Evolutionary conservation across 2,888 invertebrate species (phyloP).

Genomic region (Plagiodera versicolora): DNA sequence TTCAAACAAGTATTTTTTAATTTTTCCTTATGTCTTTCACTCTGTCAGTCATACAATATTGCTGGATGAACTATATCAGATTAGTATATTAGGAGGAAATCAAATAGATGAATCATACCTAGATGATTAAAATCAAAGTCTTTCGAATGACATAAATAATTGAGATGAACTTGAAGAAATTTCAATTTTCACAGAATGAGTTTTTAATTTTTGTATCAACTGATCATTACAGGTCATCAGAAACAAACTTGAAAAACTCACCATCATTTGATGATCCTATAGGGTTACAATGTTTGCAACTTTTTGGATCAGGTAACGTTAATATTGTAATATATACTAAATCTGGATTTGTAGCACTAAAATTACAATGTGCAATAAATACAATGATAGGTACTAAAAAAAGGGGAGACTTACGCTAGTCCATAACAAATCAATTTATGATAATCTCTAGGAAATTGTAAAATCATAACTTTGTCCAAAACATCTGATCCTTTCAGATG

Average conservation of each 20-base stretch:
- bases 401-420: conserved; percentile 59
- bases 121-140: no score
- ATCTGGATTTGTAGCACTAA: conserved; percentile 51
- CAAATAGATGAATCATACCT: no score
- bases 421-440: conserved; percentile 70
- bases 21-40: no score
- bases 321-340: conserved; percentile 68
- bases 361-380: conserved; percentile 25
- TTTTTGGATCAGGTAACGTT: conserved; percentile 65
- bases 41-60: no score
- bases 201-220: not conserved
- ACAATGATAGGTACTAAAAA: conserved; percentile 5
- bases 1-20: no score
- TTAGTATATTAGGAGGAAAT: no score
- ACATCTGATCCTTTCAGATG: conserved; percentile 43
- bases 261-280: conserved; percentile 41
- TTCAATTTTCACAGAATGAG: no score
- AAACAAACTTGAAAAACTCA: conserved; percentile 31
- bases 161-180: no score
- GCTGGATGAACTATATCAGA: no score
- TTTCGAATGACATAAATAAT: no score
- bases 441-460: conserved; percentile 71
- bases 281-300: conserved; percentile 59
- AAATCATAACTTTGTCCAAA: conserved; percentile 64
- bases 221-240: not conserved